Conservation (phyloP, 2,113 vertebrate genomes). For the Laterallus jamaicensis region DNA sequence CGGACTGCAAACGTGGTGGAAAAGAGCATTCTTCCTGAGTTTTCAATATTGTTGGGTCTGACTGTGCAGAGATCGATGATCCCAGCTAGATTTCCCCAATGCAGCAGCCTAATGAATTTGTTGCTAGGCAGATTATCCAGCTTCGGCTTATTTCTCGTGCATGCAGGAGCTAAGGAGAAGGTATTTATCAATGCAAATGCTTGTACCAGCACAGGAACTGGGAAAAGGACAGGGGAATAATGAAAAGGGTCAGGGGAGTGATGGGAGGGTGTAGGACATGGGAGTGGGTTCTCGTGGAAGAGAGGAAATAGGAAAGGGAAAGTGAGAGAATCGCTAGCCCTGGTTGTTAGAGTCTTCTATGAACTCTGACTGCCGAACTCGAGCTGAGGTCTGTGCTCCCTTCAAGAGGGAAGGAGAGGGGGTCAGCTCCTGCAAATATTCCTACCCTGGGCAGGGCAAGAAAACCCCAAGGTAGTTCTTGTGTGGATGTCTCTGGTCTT, state of each 20-base stretch:
- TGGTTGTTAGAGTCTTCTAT: not conserved
- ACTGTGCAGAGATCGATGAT: not conserved
- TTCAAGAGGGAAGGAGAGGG: not conserved
- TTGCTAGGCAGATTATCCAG: not conserved
- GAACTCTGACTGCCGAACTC: fast-evolving
- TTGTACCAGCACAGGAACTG: not conserved
- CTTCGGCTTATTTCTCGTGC: not conserved
- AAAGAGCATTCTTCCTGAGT: not conserved
- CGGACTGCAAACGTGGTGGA: fast-evolving
- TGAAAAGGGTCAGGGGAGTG: not conserved
- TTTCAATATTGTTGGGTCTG: not conserved
- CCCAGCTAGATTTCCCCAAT: not conserved
- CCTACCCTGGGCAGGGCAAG: not conserved
- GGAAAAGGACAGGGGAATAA: not conserved
- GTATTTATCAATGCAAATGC: too few species aligned
- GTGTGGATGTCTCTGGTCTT: too few species aligned
- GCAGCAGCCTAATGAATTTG: not conserved
- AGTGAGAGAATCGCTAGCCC: not conserved
- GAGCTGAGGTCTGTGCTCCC: not conserved
- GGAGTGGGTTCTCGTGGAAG: not conserved
- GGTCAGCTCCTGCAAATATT: not conserved
- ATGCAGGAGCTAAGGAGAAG: not conserved
- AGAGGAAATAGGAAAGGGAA: not conserved
- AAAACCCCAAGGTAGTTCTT: not conserved
- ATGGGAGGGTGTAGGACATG: not conserved